phyloP scores from a whole-genome alignment of 37 sponge, comb jelly and placozoan species.

The Diacarnus erythraeanus region DNA sequence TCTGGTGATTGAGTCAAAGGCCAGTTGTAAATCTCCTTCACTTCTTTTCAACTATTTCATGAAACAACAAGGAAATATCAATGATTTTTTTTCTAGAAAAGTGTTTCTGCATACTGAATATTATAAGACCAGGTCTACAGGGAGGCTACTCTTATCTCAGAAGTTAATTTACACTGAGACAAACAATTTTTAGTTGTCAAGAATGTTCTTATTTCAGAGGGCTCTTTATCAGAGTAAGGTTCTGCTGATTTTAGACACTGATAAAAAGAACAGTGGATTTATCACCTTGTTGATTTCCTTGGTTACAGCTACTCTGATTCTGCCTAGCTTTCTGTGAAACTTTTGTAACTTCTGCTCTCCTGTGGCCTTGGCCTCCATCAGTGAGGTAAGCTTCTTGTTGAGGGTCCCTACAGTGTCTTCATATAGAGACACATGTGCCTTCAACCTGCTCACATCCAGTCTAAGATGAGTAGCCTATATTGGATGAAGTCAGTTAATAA shows the following conservation, averaged over 20 bases:
- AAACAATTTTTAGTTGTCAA: no score
- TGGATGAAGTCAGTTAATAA: no score
- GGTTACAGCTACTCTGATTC: conserved; percentile 5
- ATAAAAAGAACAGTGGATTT: no score
- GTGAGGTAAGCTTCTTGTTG: conserved; percentile 10
- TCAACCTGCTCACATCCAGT: background rate
- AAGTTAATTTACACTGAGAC: no score
- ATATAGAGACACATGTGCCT: background rate
- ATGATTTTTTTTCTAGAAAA: background rate
- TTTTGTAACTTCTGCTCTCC: background rate
- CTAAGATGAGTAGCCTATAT: conserved; percentile 20
- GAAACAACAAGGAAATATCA: background rate
- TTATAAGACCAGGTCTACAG: no score
- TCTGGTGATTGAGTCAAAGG: conserved; percentile 29
- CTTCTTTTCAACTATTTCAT: conserved; percentile 8
- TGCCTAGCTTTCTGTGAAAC: conserved; percentile 15
- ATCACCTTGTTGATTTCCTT: conserved; percentile 38
- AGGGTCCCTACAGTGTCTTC: background rate
- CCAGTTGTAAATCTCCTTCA: conserved; percentile 11
- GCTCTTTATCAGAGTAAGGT: no score
- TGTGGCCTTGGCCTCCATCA: no score
- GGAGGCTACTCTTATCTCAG: no score
- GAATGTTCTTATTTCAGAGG: no score
- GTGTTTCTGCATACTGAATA: background rate
- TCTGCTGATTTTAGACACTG: no score